Conservation (phyloP, 1,140 invertebrate genomes). For the Conus ventricosus region DNA sequence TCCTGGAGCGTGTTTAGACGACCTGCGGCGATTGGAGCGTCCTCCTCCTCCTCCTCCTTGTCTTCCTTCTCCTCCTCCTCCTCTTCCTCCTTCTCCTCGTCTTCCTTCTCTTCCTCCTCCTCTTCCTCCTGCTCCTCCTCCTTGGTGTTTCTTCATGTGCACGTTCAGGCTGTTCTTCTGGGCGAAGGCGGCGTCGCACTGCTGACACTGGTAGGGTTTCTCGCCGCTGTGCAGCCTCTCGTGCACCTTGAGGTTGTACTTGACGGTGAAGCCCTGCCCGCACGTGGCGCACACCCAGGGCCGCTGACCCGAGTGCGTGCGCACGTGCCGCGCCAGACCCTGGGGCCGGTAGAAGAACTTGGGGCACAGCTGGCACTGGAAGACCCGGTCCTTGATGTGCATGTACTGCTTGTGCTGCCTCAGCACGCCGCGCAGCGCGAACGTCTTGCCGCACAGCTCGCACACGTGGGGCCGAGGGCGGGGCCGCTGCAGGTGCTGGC, state of each 20-base stretch:
- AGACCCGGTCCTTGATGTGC: constrained; percentile 5
- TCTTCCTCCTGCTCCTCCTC: background rate
- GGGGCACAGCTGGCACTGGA: constrained; percentile 13
- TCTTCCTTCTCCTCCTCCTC: too few relatives aligned
- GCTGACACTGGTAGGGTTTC: too few relatives aligned
- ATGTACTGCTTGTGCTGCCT: constrained; percentile 23
- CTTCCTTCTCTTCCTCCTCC: too few relatives aligned
- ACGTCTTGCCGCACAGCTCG: constrained; percentile 25
- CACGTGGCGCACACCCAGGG: constrained; percentile 31
- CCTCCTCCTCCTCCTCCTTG: too few relatives aligned
- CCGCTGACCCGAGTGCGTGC: constrained; percentile 17
- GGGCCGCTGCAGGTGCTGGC: background rate
- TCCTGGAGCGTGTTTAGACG: background rate
- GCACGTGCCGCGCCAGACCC: background rate
- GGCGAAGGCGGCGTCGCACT: too few relatives aligned
- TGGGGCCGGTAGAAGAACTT: constrained; percentile 13
- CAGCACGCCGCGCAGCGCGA: background rate
- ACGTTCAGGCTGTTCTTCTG: background rate
- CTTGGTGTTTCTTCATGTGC: constrained; percentile 26
- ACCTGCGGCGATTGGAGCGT: background rate
- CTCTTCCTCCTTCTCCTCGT: too few relatives aligned
- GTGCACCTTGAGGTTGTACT: constrained; percentile 15
- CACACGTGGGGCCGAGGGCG: constrained; percentile 19
- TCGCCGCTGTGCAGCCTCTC: too few relatives aligned
- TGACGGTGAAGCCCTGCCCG: constrained; percentile 24